A percentile compares a stretch with the other conserved stretches of the same genome.
phyloP scores from a whole-genome alignment of 2,797 vertebrate species.

The Scleropages formosus region DNA sequence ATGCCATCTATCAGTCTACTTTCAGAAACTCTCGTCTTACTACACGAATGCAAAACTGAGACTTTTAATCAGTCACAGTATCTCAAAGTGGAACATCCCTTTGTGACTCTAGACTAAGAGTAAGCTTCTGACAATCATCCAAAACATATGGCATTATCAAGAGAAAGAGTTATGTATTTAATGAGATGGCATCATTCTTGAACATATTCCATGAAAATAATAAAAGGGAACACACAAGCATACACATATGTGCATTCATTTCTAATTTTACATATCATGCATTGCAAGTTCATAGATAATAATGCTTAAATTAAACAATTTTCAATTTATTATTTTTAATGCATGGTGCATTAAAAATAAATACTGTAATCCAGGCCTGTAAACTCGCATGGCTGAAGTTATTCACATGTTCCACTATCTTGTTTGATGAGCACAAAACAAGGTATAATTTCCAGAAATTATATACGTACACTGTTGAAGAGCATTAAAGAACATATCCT shows the following conservation, averaged over 20 bases:
- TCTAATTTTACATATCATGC: neutral
- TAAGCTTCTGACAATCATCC: neutral
- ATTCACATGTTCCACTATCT: constrained; percentile 40
- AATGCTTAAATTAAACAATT: too few species aligned
- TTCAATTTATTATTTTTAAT: neutral
- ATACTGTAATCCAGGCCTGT: neutral
- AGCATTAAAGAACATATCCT: constrained; percentile 70
- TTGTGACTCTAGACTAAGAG: neutral
- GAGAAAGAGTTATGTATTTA: neutral
- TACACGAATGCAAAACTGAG: neutral
- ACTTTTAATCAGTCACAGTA: neutral
- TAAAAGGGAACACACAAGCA: neutral
- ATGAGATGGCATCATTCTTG: neutral
- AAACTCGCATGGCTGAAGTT: neutral
- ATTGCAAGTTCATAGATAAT: too few species aligned
- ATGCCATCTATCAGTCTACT: constrained; percentile 16
- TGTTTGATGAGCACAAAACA: constrained; percentile 57
- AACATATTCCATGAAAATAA: neutral
- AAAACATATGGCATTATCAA: neutral
- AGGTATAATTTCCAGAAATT: constrained; percentile 71
- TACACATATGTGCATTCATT: neutral
- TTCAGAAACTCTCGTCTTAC: neutral
- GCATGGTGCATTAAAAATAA: neutral
- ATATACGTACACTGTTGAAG: constrained; percentile 60
- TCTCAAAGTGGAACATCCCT: neutral